Conservation (phyloP, 2,888 invertebrate species). For the Barypeithes pellucidus region DNA sequence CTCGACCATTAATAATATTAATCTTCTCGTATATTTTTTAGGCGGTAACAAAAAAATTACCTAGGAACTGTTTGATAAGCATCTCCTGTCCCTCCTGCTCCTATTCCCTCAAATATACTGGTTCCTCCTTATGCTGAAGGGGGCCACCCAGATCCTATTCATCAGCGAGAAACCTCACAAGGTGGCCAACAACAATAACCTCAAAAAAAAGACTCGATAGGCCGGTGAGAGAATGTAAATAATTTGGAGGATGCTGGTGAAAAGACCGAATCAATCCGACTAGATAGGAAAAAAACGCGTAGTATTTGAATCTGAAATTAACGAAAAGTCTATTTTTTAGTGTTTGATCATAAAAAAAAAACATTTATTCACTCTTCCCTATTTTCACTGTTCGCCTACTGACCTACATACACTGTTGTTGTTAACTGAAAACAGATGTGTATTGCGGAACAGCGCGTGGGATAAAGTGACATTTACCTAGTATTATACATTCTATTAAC, state of each 20-base stretch:
- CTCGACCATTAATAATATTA: too few species aligned
- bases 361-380: too few species aligned
- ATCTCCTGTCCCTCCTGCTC: conserved; percentile 79
- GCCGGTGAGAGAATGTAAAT: neutral
- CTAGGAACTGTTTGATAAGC: conserved; percentile 81
- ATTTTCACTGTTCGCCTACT: too few species aligned
- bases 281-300: neutral
- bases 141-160: conserved; percentile 76
- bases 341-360: too few species aligned
- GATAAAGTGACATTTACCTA: too few species aligned
- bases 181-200: conserved; percentile 58
- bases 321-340: conserved; percentile 28
- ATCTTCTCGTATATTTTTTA: too few species aligned
- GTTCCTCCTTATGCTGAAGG: conserved; percentile 84
- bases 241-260: conserved; percentile 30
- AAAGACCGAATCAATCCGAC: conserved; percentile 16
- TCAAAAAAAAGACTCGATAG: conserved; percentile 51
- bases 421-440: too few species aligned
- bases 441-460: too few species aligned
- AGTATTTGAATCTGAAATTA: conserved; percentile 19
- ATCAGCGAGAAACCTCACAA: conserved; percentile 51
- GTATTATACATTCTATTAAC: too few species aligned
- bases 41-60: conserved; percentile 77
- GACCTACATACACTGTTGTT: too few species aligned
- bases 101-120: conserved; percentile 86